Evolutionary conservation across 2,888 invertebrate genomes (phyloP).

Genomic region (Pheosia gnoma): DNA sequence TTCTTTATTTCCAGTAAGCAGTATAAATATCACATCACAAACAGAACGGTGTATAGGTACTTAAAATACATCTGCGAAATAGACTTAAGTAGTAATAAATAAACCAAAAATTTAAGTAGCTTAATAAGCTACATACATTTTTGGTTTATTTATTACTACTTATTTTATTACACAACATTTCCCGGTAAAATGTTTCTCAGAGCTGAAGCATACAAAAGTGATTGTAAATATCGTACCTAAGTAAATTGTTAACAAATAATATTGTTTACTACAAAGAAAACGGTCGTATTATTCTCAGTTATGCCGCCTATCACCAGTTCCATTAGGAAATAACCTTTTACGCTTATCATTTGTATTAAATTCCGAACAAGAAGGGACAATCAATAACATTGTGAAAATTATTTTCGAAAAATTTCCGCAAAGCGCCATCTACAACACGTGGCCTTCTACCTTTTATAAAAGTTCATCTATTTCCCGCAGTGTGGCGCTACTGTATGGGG

Average conservation of each 20-base stretch:
- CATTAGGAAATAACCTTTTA: conserved; percentile 36
- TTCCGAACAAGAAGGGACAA: conserved; percentile 45
- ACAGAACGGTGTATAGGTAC: background rate
- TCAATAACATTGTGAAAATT: conserved; percentile 54
- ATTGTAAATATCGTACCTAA: conserved; percentile 1
- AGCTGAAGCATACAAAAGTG: background rate
- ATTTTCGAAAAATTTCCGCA: conserved; percentile 29
- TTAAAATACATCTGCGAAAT: background rate
- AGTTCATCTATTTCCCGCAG: conserved; percentile 35
- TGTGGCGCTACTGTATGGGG: conserved; percentile 37
- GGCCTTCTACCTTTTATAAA: conserved; percentile 6
- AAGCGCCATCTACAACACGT: conserved; percentile 63
- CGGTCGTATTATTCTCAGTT: conserved; percentile 12
- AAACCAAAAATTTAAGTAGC: background rate
- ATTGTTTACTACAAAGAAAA: conserved; percentile 18
- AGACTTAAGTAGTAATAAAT: background rate
- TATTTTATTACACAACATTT: background rate
- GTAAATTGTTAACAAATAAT: conserved; percentile 20
- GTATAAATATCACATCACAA: background rate
- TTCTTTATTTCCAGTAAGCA: background rate
- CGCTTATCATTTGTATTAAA: conserved; percentile 41
- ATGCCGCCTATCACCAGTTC: conserved; percentile 14
- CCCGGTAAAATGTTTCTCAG: background rate
- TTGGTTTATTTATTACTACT: too few relatives aligned
- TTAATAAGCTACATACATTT: too few relatives aligned